phyloP scores from a whole-genome alignment of 2,888 invertebrate genomes.

The Callyntrura guangdongensis region DNA sequence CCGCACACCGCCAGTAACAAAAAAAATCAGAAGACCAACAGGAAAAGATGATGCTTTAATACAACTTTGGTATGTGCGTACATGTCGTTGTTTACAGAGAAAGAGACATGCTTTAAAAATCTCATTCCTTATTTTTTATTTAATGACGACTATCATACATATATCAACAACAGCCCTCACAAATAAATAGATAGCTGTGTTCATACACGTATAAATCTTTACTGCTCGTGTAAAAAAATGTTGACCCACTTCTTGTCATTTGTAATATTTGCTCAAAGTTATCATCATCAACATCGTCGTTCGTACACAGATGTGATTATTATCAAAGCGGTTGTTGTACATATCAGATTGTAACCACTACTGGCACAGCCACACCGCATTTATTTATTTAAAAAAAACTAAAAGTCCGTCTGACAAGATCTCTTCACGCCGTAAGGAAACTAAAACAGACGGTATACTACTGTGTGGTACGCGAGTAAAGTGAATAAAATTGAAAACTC shows the following conservation, averaged over 20 bases:
- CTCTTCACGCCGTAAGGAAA: slow-evolving; percentile 22
- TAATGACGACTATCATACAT: slow-evolving; percentile 71
- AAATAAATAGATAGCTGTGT: background rate
- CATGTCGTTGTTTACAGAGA: slow-evolving; percentile 3
- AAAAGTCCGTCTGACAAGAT: slow-evolving; percentile 13
- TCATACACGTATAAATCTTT: slow-evolving; percentile 42
- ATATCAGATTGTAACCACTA: slow-evolving; percentile 60
- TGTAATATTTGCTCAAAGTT: slow-evolving; percentile 72
- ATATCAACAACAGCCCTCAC: slow-evolving; percentile 39
- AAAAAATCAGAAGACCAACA: slow-evolving; percentile 41
- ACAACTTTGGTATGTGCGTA: slow-evolving; percentile 33
- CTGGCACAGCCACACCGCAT: slow-evolving; percentile 44
- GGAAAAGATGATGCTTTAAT: slow-evolving; percentile 48
- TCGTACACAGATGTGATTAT: slow-evolving; percentile 22
- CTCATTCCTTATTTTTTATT: slow-evolving; percentile 51
- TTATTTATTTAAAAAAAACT: slow-evolving; percentile 16
- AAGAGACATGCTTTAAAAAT: slow-evolving; percentile 67
- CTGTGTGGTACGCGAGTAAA: background rate
- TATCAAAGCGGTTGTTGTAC: slow-evolving; percentile 47
- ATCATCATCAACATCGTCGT: slow-evolving; percentile 53
- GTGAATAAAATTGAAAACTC: slow-evolving; percentile 55
- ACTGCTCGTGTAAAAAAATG: slow-evolving; percentile 73
- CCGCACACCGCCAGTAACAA: background rate
- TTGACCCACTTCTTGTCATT: slow-evolving; percentile 77
- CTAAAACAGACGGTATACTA: background rate